Percentiles rank a stretch among this genome's conserved stretches.
Conservation (phyloP, 2,888 invertebrate genomes). For the Cerastis leucographa region DNA sequence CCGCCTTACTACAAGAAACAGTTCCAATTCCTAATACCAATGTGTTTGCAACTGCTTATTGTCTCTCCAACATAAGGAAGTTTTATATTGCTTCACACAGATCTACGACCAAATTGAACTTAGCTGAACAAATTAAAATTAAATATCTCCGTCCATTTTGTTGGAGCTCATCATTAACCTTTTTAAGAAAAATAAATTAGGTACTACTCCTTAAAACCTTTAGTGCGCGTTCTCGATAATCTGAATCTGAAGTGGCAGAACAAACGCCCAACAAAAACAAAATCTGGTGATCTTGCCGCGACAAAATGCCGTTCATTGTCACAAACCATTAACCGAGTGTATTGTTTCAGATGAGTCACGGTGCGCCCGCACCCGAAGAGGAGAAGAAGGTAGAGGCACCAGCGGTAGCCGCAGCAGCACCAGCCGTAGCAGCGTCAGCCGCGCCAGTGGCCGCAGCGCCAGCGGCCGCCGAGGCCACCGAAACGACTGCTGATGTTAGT, state of each 20-base stretch:
- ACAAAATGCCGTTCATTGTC: background rate
- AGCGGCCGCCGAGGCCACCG: slow-evolving; percentile 37
- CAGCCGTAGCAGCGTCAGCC: slow-evolving; percentile 30
- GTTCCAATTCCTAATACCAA: background rate
- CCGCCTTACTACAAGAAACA: background rate
- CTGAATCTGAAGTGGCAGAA: background rate
- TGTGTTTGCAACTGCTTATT: background rate
- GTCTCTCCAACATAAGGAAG: background rate
- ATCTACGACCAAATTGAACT: background rate
- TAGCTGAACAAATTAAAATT: background rate
- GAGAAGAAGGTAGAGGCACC: slow-evolving; percentile 72
- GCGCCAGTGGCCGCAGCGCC: slow-evolving; percentile 22
- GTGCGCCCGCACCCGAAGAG: slow-evolving; percentile 77
- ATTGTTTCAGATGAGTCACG: slow-evolving; percentile 72
- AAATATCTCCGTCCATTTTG: background rate
- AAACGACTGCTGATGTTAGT: slow-evolving; percentile 45
- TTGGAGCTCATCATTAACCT: background rate
- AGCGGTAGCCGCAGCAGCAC: slow-evolving; percentile 18
- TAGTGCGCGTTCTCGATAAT: background rate
- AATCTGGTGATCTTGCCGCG: background rate
- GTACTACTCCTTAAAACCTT: background rate
- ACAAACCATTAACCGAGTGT: background rate
- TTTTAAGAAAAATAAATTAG: too few relatives aligned
- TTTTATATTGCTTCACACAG: background rate
- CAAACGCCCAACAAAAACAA: background rate